Evolutionary conservation across 1,140 invertebrate genomes (phyloP).

Genomic region (Ephestia elutella): DNA sequence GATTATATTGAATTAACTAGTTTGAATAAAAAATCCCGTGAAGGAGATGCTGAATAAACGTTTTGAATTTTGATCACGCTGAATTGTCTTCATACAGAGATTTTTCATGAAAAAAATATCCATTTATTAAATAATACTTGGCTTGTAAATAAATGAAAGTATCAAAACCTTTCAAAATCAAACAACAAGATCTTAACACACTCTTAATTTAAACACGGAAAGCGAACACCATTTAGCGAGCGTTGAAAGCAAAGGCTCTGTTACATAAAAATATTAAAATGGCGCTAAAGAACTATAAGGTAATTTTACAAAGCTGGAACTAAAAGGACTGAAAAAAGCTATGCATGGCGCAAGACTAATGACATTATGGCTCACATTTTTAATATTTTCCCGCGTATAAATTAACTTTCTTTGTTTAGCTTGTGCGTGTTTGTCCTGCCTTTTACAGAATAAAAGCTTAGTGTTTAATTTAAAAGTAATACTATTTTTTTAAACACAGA

Average conservation of each 20-base stretch:
- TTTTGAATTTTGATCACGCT: too few relatives aligned
- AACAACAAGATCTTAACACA: too few relatives aligned
- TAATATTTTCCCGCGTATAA: not conserved
- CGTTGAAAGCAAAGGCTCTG: not conserved
- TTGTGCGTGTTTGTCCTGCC: not conserved
- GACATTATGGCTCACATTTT: not conserved
- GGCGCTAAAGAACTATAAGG: not conserved
- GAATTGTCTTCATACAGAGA: too few relatives aligned
- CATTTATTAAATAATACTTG: too few relatives aligned
- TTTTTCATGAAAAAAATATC: too few relatives aligned
- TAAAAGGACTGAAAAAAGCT: not conserved
- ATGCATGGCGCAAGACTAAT: not conserved
- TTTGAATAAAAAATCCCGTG: too few relatives aligned
- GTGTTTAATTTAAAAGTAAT: too few relatives aligned
- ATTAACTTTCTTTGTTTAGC: conserved; percentile 4
- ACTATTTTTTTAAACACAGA: too few relatives aligned
- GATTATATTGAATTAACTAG: too few relatives aligned
- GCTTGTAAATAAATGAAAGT: too few relatives aligned
- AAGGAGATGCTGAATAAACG: too few relatives aligned
- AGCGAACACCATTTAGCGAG: not conserved
- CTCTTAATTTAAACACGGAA: not conserved
- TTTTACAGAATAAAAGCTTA: not conserved
- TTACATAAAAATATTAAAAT: conserved; percentile 2
- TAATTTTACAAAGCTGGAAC: not conserved
- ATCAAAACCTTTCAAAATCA: too few relatives aligned